Evolutionary conservation across 2,113 vertebrate species (phyloP).

Genomic region (Cyanoderma ruficeps): DNA sequence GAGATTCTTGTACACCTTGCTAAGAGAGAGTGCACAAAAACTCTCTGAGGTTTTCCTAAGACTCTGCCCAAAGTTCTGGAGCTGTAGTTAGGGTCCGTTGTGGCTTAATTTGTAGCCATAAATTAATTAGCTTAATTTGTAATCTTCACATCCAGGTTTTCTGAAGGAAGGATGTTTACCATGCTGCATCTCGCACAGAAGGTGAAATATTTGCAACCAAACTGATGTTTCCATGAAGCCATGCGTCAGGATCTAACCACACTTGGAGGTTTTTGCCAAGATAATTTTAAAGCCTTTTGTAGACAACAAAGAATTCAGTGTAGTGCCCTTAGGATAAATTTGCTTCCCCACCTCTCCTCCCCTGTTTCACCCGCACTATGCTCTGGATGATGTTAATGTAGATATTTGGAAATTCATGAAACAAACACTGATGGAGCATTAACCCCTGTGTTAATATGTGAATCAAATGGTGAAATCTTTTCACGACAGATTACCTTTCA

Average conservation of each 20-base stretch:
- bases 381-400: neutral
- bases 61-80: neutral
- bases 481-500: neutral
- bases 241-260: neutral
- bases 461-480: neutral
- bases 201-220: neutral
- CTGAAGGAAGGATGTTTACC: neutral
- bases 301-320: neutral
- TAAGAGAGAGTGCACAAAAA: neutral
- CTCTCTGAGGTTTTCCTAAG: neutral
- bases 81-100: neutral
- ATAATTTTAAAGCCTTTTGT: neutral
- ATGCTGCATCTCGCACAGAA: neutral
- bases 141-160: neutral
- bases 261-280: neutral
- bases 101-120: neutral
- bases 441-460: neutral
- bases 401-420: neutral
- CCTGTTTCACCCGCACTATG: fast-evolving
- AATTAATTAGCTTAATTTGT: neutral
- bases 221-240: neutral
- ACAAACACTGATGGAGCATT: neutral
- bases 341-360: neutral
- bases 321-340: neutral
- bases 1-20: neutral